A percentile compares a stretch with the other conserved stretches of the same genome.
These are phyloP conservation scores for Physeter macrocephalus DNA, from an alignment of 2,113 vertebrate species.

Conservation along the genomic window DNA sequence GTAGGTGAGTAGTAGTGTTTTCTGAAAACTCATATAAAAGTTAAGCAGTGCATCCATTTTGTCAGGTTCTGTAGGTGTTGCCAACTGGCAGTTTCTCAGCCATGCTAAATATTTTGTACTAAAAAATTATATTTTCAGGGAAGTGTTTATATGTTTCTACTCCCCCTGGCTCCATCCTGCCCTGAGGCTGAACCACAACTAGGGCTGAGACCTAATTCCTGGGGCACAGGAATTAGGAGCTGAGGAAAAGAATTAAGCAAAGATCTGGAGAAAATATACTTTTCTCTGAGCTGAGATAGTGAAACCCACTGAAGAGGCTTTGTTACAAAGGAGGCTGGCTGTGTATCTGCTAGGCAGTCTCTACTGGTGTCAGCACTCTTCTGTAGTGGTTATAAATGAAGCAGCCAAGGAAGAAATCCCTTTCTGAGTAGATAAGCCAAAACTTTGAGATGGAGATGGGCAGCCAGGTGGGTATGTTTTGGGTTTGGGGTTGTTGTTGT, in stretches of 20 bases:
- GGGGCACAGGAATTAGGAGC: slow-evolving; percentile 51
- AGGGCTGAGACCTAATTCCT: slow-evolving; percentile 55
- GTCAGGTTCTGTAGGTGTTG: slow-evolving; percentile 33
- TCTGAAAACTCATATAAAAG: neutral
- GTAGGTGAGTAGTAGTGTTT: slow-evolving; percentile 90
- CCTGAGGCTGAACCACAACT: slow-evolving; percentile 67
- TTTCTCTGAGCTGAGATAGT: slow-evolving; percentile 29
- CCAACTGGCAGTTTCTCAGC: slow-evolving; percentile 62
- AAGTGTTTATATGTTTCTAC: slow-evolving; percentile 61
- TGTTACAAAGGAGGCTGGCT: slow-evolving; percentile 35
- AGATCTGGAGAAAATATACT: slow-evolving; percentile 55
- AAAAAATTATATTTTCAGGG: slow-evolving; percentile 63
- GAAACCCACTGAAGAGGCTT: slow-evolving; percentile 24
- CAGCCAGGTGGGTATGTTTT: slow-evolving; percentile 18
- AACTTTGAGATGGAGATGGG: slow-evolving; percentile 47
- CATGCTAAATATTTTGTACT: slow-evolving; percentile 61
- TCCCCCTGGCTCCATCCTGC: slow-evolving; percentile 63
- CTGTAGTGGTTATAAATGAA: neutral
- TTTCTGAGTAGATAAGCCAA: slow-evolving; percentile 43
- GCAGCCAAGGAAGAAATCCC: neutral
- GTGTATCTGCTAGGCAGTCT: neutral
- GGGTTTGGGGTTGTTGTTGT: neutral
- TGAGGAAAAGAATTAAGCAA: slow-evolving; percentile 57
- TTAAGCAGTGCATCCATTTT: slow-evolving; percentile 11
- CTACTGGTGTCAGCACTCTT: neutral